Percentiles rank a stretch among this genome's conserved stretches.
phyloP scores from a whole-genome alignment of 2,888 invertebrate genomes.

The Lathronympha strigana region DNA sequence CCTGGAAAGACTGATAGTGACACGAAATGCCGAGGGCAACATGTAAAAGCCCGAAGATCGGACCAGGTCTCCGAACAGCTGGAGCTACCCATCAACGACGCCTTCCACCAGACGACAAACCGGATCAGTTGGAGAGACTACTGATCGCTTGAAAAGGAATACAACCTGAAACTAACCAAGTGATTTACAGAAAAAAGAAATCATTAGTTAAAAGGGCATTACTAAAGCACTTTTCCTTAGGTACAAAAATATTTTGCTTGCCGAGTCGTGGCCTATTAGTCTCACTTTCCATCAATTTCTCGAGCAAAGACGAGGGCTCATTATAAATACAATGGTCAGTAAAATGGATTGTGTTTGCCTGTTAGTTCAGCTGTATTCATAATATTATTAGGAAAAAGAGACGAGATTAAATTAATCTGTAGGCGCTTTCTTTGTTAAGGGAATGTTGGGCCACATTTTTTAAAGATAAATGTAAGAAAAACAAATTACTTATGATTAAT shows the following conservation, averaged over 20 bases:
- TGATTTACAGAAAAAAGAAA: constrained; percentile 25
- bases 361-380: constrained; percentile 35
- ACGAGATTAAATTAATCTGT: background rate
- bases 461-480: background rate
- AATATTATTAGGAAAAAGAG: constrained; percentile 20
- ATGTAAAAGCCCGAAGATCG: too few relatives aligned
- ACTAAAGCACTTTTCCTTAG: constrained; percentile 49
- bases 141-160: too few relatives aligned
- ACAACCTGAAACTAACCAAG: constrained; percentile 2
- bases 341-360: constrained; percentile 49
- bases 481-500: too few relatives aligned
- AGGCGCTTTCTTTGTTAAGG: background rate
- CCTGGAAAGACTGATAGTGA: too few relatives aligned
- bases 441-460: background rate
- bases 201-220: constrained; percentile 53
- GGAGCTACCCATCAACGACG: too few relatives aligned
- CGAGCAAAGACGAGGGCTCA: constrained; percentile 49
- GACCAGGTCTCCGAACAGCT: too few relatives aligned
- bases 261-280: constrained; percentile 65
- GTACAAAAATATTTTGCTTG: constrained; percentile 53
- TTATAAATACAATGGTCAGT: constrained; percentile 56
- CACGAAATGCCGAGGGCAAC: too few relatives aligned
- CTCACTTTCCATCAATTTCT: constrained; percentile 77
- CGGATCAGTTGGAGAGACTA: too few relatives aligned
- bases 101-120: too few relatives aligned